phyloP scores from a whole-genome alignment of 2,888 invertebrate genomes.

The Tanytarsus gracilentus region DNA sequence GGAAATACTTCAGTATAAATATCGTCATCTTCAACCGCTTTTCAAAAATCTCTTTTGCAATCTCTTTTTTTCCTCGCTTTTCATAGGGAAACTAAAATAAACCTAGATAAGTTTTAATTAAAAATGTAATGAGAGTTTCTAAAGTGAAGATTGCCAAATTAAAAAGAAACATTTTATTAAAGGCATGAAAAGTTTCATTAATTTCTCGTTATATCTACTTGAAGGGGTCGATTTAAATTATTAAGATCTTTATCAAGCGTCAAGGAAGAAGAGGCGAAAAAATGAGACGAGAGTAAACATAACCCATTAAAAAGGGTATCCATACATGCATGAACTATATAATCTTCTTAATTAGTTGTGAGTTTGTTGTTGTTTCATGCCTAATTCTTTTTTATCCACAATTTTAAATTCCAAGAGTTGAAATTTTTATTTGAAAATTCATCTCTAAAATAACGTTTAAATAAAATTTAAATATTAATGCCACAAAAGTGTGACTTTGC shows the following conservation, averaged over 20 bases:
- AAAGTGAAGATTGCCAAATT: conserved; percentile 24
- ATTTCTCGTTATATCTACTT: conserved; percentile 1
- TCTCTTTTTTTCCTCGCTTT: too few relatives aligned
- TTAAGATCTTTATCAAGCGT: conserved; percentile 23
- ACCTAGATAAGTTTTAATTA: conserved; percentile 25
- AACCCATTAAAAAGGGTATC: conserved; percentile 2
- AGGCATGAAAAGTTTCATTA: conserved; percentile 9
- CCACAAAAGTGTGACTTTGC: too few relatives aligned
- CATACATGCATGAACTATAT: conserved; percentile 7
- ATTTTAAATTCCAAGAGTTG: too few relatives aligned
- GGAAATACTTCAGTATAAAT: too few relatives aligned
- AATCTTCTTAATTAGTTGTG: too few relatives aligned
- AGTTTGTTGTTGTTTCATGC: too few relatives aligned
- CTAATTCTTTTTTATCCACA: too few relatives aligned
- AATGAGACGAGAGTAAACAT: conserved; percentile 9
- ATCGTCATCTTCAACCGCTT: too few relatives aligned
- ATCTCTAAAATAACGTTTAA: too few relatives aligned
- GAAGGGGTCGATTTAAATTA: conserved; percentile 27
- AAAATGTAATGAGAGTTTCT: conserved; percentile 16
- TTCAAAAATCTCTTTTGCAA: too few relatives aligned
- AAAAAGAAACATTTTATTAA: conserved; percentile 22
- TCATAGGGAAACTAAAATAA: background rate
- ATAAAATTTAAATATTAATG: too few relatives aligned
- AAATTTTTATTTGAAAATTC: too few relatives aligned
- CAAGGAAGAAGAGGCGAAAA: background rate